Evolutionary conservation across 2,113 vertebrate genomes (phyloP).

Genomic region (Perca fluviatilis): DNA sequence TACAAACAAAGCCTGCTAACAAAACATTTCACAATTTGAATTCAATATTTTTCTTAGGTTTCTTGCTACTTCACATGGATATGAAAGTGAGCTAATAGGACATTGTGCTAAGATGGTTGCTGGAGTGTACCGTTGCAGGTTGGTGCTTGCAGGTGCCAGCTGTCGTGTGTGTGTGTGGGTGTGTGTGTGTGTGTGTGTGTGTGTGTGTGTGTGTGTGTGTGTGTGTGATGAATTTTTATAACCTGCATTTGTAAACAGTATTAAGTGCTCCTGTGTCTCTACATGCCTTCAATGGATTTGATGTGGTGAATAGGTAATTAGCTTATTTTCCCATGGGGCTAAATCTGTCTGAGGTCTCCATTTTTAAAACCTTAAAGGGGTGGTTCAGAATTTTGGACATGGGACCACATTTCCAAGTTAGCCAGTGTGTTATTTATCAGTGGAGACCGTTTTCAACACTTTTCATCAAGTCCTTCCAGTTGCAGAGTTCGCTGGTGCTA

Average conservation of each 20-base stretch:
- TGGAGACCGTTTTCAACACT: too few species aligned
- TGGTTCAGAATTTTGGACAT: too few species aligned
- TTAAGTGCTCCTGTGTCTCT: slow-evolving; percentile 1
- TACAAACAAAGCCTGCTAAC: neutral
- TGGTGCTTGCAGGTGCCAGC: neutral
- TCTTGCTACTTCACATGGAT: neutral
- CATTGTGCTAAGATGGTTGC: neutral
- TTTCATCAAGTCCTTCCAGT: too few species aligned
- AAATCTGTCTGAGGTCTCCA: neutral
- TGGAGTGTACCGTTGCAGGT: neutral
- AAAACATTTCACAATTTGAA: neutral
- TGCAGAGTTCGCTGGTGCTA: too few species aligned
- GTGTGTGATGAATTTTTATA: neutral
- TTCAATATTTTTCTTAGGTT: neutral
- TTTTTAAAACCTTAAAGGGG: slow-evolving; percentile 11
- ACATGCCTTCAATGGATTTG: neutral
- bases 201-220: neutral
- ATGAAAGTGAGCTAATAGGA: neutral
- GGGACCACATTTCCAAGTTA: too few species aligned
- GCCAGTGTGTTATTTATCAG: too few species aligned
- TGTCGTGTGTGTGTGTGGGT: neutral
- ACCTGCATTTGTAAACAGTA: neutral
- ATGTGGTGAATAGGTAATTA: neutral
- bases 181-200: too few species aligned
- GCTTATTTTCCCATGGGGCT: neutral